Evolutionary conservation across 2,888 invertebrate species (phyloP), one percentile per base, ranked within the genome.

Genomic region (Oligia fasciuncula): DNA sequence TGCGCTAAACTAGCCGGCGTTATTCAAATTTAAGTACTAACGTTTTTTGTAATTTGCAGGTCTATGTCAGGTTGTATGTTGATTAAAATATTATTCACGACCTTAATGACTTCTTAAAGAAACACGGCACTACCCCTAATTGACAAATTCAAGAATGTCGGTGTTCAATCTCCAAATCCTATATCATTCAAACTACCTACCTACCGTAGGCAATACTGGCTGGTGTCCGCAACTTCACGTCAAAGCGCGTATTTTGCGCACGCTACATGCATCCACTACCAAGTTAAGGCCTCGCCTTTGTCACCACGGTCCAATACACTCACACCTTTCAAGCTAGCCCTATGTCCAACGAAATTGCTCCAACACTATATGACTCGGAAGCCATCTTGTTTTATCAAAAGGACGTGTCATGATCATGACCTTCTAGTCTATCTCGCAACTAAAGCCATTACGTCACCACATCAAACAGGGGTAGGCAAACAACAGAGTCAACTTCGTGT

Each of bases 401-500:
- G 54, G 62, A 17, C 62, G 40, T 0, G 13, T 13, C 46, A 6
- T 60, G 77, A 49, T 13, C 46, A 6, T 60, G 77, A 49, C 29
- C 14, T 19, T 63, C 17, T 19, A 82, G 51, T 1, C 29, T 40
- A 29, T 46, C 49, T 40, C 6, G 43, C 77, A 62, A 76, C 73
- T 81, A 68, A 76, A 81, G 23, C 70, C 14, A 73, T 46, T 67
- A 74, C 46, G 67, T 72, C 67, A 54, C 73, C 51, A 43, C 60
- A 74, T 81, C 74, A 77, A 85, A 82, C 71, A 70, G 35, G 40
- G n/a, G 6, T 14, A 19, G 11, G 2, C 51, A 74, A 74, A 67
- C 73, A 54, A 66, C 23, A 14, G n/a, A 68, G 40, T 68, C n/a
- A 29, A 72, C 66, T 57, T 75, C 43, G 46, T 17, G 14, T n/a